A percentile compares a stretch with the other conserved stretches of the same genome.
phyloP scores from a whole-genome alignment of 2,797 vertebrate genomes.

The Linurgus olivaceus region DNA sequence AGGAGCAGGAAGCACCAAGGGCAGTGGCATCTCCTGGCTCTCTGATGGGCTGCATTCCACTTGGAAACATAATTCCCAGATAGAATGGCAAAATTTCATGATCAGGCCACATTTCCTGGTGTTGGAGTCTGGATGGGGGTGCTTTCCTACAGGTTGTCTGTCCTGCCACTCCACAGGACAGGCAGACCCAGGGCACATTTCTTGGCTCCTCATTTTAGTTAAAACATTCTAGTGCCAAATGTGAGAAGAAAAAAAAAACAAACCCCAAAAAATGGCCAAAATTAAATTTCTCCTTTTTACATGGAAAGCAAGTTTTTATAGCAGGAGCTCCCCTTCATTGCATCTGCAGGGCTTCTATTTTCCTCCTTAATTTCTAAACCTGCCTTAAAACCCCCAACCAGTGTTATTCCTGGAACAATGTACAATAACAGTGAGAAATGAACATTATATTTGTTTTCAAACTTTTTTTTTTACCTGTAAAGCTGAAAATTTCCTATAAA shows the following conservation, averaged over 20 bases:
- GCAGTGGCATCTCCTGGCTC: neutral
- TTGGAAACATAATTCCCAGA: neutral
- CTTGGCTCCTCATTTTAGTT: neutral
- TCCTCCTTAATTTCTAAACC: neutral
- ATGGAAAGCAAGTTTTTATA: neutral
- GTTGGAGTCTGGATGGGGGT: neutral
- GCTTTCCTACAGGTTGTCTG: neutral
- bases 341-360: neutral
- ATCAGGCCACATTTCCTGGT: neutral
- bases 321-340: neutral
- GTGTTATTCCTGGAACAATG: neutral
- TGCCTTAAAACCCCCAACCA: neutral
- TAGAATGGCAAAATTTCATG: neutral
- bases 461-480: neutral
- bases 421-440: neutral
- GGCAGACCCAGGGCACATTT: neutral
- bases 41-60: neutral
- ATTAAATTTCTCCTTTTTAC: neutral
- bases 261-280: neutral
- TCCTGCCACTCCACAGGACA: neutral
- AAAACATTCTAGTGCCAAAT: neutral
- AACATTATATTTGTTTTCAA: neutral
- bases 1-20: rapidly evolving
- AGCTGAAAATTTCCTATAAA: neutral
- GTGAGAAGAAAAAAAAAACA: neutral